Evolutionary conservation across 2,113 vertebrate species (phyloP).

Genomic region (Ailuropoda melanoleuca): DNA sequence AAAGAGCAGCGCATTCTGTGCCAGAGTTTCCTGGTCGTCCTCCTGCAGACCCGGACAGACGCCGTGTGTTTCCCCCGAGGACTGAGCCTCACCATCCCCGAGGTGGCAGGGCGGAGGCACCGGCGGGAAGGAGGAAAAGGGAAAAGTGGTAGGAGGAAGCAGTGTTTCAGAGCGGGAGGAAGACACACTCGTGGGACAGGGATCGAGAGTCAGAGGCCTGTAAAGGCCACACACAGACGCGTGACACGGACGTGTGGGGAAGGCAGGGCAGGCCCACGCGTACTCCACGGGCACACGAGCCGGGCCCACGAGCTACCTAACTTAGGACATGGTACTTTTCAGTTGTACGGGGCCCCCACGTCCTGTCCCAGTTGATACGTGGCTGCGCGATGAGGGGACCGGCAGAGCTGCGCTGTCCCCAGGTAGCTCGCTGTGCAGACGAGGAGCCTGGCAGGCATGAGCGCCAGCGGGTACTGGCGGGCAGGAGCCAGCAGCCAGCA

Average conservation of each 20-base stretch:
- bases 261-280: not conserved
- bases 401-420: not conserved
- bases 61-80: not conserved
- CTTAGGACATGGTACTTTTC: not conserved
- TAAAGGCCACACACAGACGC: not conserved
- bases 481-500: not conserved
- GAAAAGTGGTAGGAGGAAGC: not conserved
- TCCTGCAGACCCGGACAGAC: not conserved
- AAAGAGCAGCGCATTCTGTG: not conserved
- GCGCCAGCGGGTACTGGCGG: not conserved
- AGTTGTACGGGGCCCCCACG: not conserved
- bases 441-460: not conserved
- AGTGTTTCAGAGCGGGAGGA: conserved; percentile 21
- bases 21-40: not conserved
- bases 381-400: not conserved
- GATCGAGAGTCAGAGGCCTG: not conserved
- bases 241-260: not conserved
- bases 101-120: not conserved
- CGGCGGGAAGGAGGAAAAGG: not conserved
- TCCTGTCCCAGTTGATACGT: not conserved
- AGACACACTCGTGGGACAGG: not conserved
- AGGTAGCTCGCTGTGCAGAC: not conserved
- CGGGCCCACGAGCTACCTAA: not conserved
- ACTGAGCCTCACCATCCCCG: not conserved
- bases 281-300: not conserved